phyloP scores from a whole-genome alignment of 2,888 invertebrate species.

The Drosophila peninsularis region DNA sequence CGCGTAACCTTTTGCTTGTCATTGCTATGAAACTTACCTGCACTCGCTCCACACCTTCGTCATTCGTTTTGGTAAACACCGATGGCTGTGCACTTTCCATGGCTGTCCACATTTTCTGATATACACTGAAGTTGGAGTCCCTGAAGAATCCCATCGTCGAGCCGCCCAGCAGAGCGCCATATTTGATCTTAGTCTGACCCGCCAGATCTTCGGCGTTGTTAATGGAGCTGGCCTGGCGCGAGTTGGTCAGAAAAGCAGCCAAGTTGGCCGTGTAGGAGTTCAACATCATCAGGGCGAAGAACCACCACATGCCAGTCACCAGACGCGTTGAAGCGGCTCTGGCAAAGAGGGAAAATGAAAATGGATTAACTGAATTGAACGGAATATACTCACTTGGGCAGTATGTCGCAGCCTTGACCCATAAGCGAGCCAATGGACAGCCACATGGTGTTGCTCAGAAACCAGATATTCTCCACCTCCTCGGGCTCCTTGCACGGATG shows the following conservation, averaged over 20 bases:
- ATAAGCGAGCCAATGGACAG: conserved; percentile 95
- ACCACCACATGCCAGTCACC: conserved; percentile 96
- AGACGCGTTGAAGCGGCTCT: conserved; percentile 95
- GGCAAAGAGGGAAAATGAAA: not conserved
- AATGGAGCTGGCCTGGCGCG: conserved; percentile 89
- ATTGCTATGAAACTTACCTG: conserved; percentile 62
- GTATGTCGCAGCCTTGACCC: conserved; percentile 96
- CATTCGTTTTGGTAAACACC: conserved; percentile 92
- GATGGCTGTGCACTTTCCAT: conserved; percentile 94
- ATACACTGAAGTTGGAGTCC: conserved; percentile 95
- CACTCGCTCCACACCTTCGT: conserved; percentile 94
- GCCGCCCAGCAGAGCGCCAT: conserved; percentile 95
- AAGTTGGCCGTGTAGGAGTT: conserved; percentile 97
- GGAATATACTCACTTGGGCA: conserved; percentile 90
- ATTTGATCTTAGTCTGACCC: conserved; percentile 97
- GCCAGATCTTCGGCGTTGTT: conserved; percentile 96
- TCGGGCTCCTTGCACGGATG: conserved; percentile 95
- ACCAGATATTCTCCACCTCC: conserved; percentile 95
- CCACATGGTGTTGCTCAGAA: conserved; percentile 95
- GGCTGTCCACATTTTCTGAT: conserved; percentile 95
- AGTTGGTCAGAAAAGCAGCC: conserved; percentile 96
- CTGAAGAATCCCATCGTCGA: conserved; percentile 96
- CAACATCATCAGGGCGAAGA: conserved; percentile 95
- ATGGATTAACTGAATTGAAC: not conserved
- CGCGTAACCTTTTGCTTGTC: too few species aligned